Evolutionary conservation across 2,888 invertebrate species (phyloP), one percentile per base, ranked within the genome.

Genomic region (Schizotus pectinicornis): DNA sequence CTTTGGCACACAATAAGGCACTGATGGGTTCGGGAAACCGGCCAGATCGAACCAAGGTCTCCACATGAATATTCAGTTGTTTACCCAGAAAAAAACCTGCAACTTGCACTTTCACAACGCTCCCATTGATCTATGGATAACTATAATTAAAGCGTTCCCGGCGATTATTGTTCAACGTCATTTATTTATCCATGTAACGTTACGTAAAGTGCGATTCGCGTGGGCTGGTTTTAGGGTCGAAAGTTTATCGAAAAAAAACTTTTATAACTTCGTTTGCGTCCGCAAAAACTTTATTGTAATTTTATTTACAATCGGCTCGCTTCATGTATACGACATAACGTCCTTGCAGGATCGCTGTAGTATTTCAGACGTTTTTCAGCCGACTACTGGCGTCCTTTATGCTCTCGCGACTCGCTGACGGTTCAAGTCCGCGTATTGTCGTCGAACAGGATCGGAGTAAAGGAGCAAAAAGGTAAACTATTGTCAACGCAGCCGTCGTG

Each of bases 401-500:
- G 33, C 35, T 41, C 11, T 13, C 34, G 38, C 33, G 11, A 30
- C 22, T 8, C 12, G 58, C 50, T 61, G 61, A 59, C 43, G 53
- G 60, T 22, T 22, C 2, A 22, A n/a, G n/a, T n/a, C n/a, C n/a
- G n/a, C n/a, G n/a, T 22, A 5, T 22, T 22, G 22, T 22, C 22
- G 22, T 22, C 22, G 22, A 22, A 22, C 22, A 22, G 22, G 22
- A 22, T 22, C 22, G 22, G 22, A 22, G 5, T 22, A 22, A 22
- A 22, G 22, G 5, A 64, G 54, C 64, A 67, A 69, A 69, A 70
- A 67, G 61, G 63, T 60, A 62, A 70, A 71, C 71, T 70, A 73
- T 73, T 73, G 71, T 70, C 70, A 70, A 69, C 69, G 64, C 64
- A 63, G 57, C 22, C 61, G 61, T 65, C 67, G 67, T 66, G 65